Conservation (phyloP, 2,113 vertebrate genomes). For the Mus spicilegus region DNA sequence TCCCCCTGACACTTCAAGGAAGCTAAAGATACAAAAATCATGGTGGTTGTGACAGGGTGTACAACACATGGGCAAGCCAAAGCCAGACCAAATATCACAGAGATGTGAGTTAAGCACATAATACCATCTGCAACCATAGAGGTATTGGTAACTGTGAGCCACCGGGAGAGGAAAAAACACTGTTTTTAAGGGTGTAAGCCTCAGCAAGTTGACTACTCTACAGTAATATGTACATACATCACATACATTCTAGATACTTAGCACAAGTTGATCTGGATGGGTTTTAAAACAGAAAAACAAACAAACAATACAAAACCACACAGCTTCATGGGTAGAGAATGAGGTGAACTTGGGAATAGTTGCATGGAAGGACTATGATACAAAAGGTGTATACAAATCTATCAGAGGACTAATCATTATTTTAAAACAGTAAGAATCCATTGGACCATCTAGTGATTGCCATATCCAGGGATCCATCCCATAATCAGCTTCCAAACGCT, state of each 20-base stretch:
- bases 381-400: no score
- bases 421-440: not conserved
- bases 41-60: not conserved
- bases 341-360: not conserved
- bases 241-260: not conserved
- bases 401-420: not conserved
- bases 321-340: not conserved
- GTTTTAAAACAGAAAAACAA: not conserved
- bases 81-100: not conserved
- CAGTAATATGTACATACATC: not conserved
- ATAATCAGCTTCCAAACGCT: no score
- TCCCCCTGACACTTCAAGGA: not conserved
- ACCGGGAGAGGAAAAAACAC: not conserved
- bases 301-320: not conserved
- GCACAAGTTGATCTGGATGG: not conserved
- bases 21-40: not conserved
- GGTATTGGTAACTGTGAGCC: not conserved
- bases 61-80: not conserved
- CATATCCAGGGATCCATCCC: no score
- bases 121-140: not conserved
- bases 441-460: no score
- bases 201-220: not conserved
- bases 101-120: not conserved
- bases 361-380: not conserved
- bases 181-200: not conserved